Percentiles rank a stretch among this genome's conserved stretches.
These are phyloP conservation scores for Oscheius myriophilus DNA, from an alignment of 2,888 invertebrate genomes.

Conservation along the genomic window DNA sequence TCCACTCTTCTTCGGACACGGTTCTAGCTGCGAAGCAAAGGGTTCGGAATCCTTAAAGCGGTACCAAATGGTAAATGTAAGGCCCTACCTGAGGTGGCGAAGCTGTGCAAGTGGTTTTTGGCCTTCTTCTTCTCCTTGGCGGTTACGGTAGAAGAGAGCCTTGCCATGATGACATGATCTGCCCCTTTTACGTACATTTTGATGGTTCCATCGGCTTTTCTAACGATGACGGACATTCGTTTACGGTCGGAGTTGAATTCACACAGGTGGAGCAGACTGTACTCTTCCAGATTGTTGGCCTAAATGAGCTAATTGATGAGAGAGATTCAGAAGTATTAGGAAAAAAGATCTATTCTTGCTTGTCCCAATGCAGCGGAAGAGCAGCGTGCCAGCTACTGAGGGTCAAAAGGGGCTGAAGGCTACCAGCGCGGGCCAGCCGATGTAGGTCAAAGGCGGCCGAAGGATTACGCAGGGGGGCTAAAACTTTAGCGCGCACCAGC, in stretches of 20 bases:
- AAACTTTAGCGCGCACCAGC: too few relatives aligned
- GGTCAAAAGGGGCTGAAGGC: too few relatives aligned
- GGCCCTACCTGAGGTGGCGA: conserved; percentile 79
- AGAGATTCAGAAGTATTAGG: too few relatives aligned
- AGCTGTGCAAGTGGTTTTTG: conserved; percentile 82
- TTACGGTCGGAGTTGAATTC: conserved; percentile 89
- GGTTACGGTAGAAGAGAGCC: conserved; percentile 50
- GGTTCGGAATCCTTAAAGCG: conserved; percentile 79
- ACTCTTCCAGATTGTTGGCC: conserved; percentile 79
- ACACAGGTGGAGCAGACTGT: conserved; percentile 85
- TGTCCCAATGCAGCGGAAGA: too few relatives aligned
- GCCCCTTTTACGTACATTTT: conserved; percentile 80
- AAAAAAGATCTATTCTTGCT: too few relatives aligned
- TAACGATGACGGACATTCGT: conserved; percentile 92
- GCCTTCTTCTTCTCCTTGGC: conserved; percentile 14
- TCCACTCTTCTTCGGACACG: conserved; percentile 82
- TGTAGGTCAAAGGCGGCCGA: too few relatives aligned
- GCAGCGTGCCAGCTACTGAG: too few relatives aligned
- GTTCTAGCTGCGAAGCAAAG: conserved; percentile 89
- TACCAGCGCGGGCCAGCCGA: too few relatives aligned
- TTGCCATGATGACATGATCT: conserved; percentile 70
- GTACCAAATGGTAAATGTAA: not conserved
- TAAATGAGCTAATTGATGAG: conserved; percentile 53
- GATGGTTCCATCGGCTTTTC: conserved; percentile 80
- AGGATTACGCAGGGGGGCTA: too few relatives aligned